These are phyloP conservation scores for Lophius americanus DNA, from an alignment of 2,797 vertebrate species.

Conservation along the genomic window DNA sequence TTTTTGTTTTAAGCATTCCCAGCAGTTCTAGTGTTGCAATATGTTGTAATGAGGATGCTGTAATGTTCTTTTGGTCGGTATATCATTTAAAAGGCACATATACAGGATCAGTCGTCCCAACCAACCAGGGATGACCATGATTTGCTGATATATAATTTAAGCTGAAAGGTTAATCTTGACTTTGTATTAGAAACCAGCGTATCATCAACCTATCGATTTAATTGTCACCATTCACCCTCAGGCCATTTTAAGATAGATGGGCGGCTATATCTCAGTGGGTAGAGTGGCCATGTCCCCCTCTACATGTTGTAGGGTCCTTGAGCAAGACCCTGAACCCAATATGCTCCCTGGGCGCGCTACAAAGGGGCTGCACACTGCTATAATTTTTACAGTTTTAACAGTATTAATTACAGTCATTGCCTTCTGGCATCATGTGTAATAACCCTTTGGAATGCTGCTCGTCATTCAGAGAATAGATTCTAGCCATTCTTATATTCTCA, in stretches of 20 bases:
- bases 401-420: constrained; percentile 4
- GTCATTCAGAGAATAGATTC: neutral
- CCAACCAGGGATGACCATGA: neutral
- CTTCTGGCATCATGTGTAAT: neutral
- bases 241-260: neutral
- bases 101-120: too few relatives aligned
- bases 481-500: neutral
- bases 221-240: neutral
- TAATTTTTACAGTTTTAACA: neutral
- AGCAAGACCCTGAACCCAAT: too few relatives aligned
- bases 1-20: too few relatives aligned
- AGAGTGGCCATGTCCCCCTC: too few relatives aligned
- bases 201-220: neutral
- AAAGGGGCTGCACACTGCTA: too few relatives aligned
- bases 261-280: too few relatives aligned
- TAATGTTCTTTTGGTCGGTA: neutral
- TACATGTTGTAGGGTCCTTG: too few relatives aligned
- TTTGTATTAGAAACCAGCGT: neutral
- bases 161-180: neutral
- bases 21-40: too few relatives aligned
- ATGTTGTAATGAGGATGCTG: too few relatives aligned
- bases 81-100: neutral
- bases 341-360: too few relatives aligned
- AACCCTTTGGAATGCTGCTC: neutral
- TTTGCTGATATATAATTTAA: neutral